Conservation (phyloP, 2,888 invertebrate genomes). For the Hydrotaea cyrtoneurina region DNA sequence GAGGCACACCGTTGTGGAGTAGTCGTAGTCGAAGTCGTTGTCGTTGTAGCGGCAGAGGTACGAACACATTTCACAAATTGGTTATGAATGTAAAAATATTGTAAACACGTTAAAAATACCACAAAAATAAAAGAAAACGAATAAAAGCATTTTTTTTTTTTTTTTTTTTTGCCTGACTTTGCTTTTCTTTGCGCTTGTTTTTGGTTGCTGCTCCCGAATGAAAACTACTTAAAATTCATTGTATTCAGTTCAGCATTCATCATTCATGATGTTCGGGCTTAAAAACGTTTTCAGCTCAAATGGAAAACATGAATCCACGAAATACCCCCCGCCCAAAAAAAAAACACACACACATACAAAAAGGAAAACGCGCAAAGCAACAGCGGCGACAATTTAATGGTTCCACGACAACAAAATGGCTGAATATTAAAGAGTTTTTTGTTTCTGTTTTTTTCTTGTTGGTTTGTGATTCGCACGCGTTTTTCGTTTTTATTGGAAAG, state of each 20-base stretch:
- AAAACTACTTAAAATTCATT: conserved; percentile 67
- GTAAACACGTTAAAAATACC: conserved; percentile 55
- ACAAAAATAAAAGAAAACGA: conserved; percentile 32
- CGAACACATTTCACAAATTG: conserved; percentile 54
- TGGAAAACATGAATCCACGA: not conserved
- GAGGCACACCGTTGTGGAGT: not conserved
- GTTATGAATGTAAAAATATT: conserved; percentile 65
- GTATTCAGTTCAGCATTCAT: conserved; percentile 42
- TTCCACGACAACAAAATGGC: conserved; percentile 57
- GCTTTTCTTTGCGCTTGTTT: not conserved
- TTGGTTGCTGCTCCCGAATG: not conserved
- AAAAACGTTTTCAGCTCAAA: conserved; percentile 39
- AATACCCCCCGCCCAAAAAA: not conserved
- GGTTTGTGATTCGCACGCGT: conserved; percentile 1
- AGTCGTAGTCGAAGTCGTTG: not conserved
- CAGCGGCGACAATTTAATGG: conserved; percentile 40
- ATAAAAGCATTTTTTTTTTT: not conserved
- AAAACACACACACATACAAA: too few species aligned
- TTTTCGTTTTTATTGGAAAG: conserved; percentile 47
- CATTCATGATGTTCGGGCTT: conserved; percentile 45
- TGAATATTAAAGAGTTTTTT: conserved; percentile 40
- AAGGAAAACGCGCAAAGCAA: not conserved
- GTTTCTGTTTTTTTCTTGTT: not conserved
- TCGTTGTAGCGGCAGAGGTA: not conserved
- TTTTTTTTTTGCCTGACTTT: not conserved